These are phyloP conservation scores for Todiramphus chloris DNA, from an alignment of 2,113 vertebrate genomes.

Conservation along the genomic window DNA sequence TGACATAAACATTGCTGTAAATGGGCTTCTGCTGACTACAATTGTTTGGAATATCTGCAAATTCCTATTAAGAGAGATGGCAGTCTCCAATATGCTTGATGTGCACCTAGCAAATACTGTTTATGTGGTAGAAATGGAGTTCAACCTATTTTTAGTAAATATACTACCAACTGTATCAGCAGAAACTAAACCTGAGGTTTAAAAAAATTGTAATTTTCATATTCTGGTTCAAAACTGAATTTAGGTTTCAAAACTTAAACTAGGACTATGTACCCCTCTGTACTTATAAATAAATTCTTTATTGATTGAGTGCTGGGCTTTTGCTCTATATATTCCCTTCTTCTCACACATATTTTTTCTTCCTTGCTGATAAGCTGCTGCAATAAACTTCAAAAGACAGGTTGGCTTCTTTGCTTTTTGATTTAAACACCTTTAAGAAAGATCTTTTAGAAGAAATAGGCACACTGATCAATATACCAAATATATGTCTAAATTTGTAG, in stretches of 20 bases:
- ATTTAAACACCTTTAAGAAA: neutral
- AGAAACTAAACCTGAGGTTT: neutral
- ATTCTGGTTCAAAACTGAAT: neutral
- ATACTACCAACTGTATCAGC: neutral
- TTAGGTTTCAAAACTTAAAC: neutral
- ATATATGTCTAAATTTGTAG: neutral
- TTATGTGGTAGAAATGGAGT: neutral
- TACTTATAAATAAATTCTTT: neutral
- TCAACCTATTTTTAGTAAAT: neutral
- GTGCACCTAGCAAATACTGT: neutral
- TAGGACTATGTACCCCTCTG: neutral
- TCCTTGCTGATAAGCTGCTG: neutral
- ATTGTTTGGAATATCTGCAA: neutral
- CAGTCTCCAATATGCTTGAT: neutral
- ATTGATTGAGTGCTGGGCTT: neutral
- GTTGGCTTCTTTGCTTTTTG: neutral
- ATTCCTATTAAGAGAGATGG: neutral
- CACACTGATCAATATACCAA: neutral
- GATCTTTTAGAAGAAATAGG: neutral
- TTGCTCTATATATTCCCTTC: neutral
- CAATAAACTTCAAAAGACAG: neutral
- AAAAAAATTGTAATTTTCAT: neutral
- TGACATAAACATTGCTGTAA: neutral
- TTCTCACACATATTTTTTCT: neutral
- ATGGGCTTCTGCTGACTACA: neutral